Evolutionary conservation across 2,797 vertebrate genomes (phyloP).

Genomic region (Vireo griseus): DNA sequence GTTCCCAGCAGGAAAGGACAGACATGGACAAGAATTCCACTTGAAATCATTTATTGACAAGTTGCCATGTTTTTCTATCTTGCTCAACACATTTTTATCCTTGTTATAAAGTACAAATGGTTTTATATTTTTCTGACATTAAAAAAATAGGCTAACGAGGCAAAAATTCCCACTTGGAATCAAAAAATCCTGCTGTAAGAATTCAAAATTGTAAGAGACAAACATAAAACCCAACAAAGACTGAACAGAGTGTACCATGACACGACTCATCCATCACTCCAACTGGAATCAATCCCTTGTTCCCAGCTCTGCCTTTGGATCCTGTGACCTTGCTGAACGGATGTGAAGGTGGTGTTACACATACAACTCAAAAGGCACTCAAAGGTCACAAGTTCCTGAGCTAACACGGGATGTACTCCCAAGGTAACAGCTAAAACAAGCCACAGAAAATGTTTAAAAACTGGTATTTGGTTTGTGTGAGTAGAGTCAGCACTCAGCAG

Average conservation of each 20-base stretch:
- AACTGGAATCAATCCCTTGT: slow-evolving; percentile 41
- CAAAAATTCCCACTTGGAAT: slow-evolving; percentile 30
- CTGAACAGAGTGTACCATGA: neutral
- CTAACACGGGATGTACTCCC: slow-evolving; percentile 50
- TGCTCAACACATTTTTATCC: neutral
- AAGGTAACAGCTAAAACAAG: slow-evolving; percentile 40
- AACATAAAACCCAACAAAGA: slow-evolving; percentile 5
- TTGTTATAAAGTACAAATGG: slow-evolving; percentile 54
- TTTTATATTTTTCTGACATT: slow-evolving; percentile 38
- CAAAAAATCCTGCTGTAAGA: slow-evolving; percentile 31
- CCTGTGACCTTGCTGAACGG: slow-evolving; percentile 44
- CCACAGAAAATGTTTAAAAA: slow-evolving; percentile 20
- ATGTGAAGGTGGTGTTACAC: slow-evolving; percentile 22
- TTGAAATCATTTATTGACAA: slow-evolving; percentile 42
- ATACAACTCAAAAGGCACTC: slow-evolving; percentile 72
- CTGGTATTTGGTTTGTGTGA: slow-evolving; percentile 33
- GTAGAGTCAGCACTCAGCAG: neutral
- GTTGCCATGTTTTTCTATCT: neutral
- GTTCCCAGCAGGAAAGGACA: neutral
- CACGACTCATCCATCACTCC: neutral
- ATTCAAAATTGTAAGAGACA: slow-evolving; percentile 32
- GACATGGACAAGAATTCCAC: neutral
- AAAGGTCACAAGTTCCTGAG: slow-evolving; percentile 73
- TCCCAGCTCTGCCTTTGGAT: slow-evolving; percentile 41
- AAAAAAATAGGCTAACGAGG: slow-evolving; percentile 67